These are phyloP conservation scores for Hemaris fuciformis DNA, from an alignment of 2,888 invertebrate species.

Conservation along the genomic window DNA sequence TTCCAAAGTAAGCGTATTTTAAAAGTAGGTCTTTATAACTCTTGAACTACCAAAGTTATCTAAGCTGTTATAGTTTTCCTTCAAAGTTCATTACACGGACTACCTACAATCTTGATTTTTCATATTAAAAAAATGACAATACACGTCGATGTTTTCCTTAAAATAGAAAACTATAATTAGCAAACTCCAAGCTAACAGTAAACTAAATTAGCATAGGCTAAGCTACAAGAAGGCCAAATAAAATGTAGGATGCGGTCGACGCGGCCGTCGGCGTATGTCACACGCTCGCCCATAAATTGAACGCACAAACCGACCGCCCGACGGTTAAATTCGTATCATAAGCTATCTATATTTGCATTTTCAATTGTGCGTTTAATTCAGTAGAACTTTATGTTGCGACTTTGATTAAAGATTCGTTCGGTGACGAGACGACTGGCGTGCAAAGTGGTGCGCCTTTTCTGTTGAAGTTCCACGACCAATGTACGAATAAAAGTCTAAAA, in stretches of 20 bases:
- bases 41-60: too few relatives aligned
- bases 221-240: not conserved
- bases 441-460: not conserved
- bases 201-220: not conserved
- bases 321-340: slow-evolving; percentile 27
- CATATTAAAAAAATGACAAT: too few relatives aligned
- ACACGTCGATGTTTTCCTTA: too few relatives aligned
- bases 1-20: too few relatives aligned
- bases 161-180: not conserved
- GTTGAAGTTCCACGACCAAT: not conserved
- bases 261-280: slow-evolving; percentile 20
- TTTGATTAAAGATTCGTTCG: not conserved
- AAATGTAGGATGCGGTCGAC: not conserved
- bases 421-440: not conserved
- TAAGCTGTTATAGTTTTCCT: too few relatives aligned
- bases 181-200: not conserved
- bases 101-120: too few relatives aligned
- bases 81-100: too few relatives aligned
- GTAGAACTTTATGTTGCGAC: not conserved
- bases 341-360: slow-evolving; percentile 26
- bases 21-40: too few relatives aligned
- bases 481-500: too few relatives aligned
- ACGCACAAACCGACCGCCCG: slow-evolving; percentile 21
- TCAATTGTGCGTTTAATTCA: slow-evolving; percentile 19
- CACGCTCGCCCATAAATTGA: slow-evolving; percentile 27